Evolutionary conservation across 2,797 vertebrate species (phyloP).

Genomic region (Gymnoscopelus braueri): DNA sequence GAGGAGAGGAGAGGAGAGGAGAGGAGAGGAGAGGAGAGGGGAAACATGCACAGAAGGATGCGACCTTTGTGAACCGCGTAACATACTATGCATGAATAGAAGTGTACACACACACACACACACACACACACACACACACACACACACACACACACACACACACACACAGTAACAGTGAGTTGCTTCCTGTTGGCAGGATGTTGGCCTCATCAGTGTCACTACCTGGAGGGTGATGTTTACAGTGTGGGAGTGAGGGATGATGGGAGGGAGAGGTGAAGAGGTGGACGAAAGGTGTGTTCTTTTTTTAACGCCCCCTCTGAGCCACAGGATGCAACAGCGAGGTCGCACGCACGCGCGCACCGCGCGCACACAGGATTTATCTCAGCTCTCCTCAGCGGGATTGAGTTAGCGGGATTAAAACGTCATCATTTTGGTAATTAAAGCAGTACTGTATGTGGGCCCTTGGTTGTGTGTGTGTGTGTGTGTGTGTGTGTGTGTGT

Average conservation of each 20-base stretch:
- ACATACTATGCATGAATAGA: too few relatives aligned
- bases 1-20: too few relatives aligned
- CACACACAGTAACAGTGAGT: neutral
- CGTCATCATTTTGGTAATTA: too few relatives aligned
- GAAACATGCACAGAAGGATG: too few relatives aligned
- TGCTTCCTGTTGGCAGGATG: conserved; percentile 22
- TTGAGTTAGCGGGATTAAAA: too few relatives aligned
- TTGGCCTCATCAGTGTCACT: conserved; percentile 45
- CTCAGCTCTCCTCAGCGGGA: too few relatives aligned
- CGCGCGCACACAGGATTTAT: conserved; percentile 7
- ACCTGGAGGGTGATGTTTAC: conserved; percentile 69
- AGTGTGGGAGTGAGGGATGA: conserved; percentile 65
- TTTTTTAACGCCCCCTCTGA: conserved; percentile 36
- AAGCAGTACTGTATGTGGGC: too few relatives aligned
- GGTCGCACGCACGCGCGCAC: conserved; percentile 37
- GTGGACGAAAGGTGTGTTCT: conserved; percentile 16
- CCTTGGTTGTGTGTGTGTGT: too few relatives aligned
- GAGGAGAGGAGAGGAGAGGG: too few relatives aligned
- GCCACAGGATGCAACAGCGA: conserved; percentile 32
- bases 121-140: neutral
- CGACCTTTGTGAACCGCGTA: too few relatives aligned
- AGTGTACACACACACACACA: neutral
- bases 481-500: too few relatives aligned
- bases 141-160: neutral
- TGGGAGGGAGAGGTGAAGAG: conserved; percentile 7